Evolutionary conservation across 2,888 invertebrate genomes (phyloP).

Genomic region (Heteromyza rotundicornis): DNA sequence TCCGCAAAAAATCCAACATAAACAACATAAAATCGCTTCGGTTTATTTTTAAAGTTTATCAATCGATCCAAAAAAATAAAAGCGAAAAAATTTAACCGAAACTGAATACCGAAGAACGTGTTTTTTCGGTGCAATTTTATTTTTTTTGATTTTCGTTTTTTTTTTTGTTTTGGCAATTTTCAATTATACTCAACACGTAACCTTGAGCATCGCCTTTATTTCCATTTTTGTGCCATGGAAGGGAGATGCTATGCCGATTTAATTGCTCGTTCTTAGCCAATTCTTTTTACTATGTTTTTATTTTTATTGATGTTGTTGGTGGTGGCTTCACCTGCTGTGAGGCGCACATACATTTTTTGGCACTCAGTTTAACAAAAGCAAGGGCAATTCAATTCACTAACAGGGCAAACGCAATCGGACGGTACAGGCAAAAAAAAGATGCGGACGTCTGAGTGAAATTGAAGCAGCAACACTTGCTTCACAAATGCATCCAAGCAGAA

Average conservation of each 20-base stretch:
- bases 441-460: too few relatives aligned
- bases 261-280: neutral
- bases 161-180: too few relatives aligned
- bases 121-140: too few relatives aligned
- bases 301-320: neutral
- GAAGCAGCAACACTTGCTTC: slow-evolving; percentile 10
- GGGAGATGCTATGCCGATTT: neutral
- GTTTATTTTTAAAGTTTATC: neutral
- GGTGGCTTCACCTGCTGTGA: slow-evolving; percentile 9
- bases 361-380: slow-evolving; percentile 41
- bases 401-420: too few relatives aligned
- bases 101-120: too few relatives aligned
- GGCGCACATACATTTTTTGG: slow-evolving; percentile 18
- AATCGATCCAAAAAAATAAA: slow-evolving; percentile 3
- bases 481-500: slow-evolving; percentile 50
- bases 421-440: too few relatives aligned
- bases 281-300: neutral
- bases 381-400: slow-evolving; percentile 42
- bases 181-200: slow-evolving; percentile 1
- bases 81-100: too few relatives aligned
- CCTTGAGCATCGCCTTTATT: slow-evolving; percentile 7
- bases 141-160: too few relatives aligned
- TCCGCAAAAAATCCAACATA: too few relatives aligned
- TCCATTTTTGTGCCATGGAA: neutral
- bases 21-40: too few relatives aligned